Evolutionary conservation across 2,888 invertebrate species (phyloP).

Genomic region (Lepidochrysops patricia): DNA sequence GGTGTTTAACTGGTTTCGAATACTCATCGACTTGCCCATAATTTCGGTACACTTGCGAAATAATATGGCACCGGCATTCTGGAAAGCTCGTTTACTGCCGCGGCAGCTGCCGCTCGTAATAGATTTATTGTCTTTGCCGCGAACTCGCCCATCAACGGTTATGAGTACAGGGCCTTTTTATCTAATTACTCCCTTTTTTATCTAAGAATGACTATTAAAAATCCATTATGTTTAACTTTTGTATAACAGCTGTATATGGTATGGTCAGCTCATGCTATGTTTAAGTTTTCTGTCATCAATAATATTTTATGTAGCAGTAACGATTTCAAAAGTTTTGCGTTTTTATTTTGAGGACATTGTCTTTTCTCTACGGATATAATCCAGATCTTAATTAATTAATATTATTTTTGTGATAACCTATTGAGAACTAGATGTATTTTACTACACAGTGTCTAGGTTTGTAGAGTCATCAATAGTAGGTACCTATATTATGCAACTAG

Average conservation of each 20-base stretch:
- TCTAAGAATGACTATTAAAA: background rate
- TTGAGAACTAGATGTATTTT: too few relatives aligned
- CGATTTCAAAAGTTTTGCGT: too few relatives aligned
- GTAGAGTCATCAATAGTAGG: too few relatives aligned
- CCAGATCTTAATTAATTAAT: too few relatives aligned
- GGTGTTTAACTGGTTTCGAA: slow-evolving; percentile 26
- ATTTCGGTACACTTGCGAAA: slow-evolving; percentile 50
- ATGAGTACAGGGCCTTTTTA: slow-evolving; percentile 13
- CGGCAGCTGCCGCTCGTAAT: slow-evolving; percentile 49
- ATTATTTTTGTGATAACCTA: too few relatives aligned
- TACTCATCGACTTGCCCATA: slow-evolving; percentile 39
- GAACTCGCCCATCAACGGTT: slow-evolving; percentile 19
- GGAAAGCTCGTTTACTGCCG: slow-evolving; percentile 44
- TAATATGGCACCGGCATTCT: slow-evolving; percentile 57
- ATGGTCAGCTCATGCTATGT: background rate
- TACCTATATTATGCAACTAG: too few relatives aligned
- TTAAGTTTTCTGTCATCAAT: background rate
- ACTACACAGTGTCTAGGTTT: too few relatives aligned
- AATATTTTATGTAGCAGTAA: too few relatives aligned
- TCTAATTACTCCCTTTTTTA: slow-evolving; percentile 8
- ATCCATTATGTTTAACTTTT: background rate
- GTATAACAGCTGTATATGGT: background rate
- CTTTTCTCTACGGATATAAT: too few relatives aligned
- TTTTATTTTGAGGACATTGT: too few relatives aligned
- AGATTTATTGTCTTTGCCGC: slow-evolving; percentile 29